A percentile compares a stretch with the other conserved stretches of the same genome.
These are phyloP conservation scores for Pluvialis apricaria DNA, from an alignment of 2,113 vertebrate species.

Conservation along the genomic window DNA sequence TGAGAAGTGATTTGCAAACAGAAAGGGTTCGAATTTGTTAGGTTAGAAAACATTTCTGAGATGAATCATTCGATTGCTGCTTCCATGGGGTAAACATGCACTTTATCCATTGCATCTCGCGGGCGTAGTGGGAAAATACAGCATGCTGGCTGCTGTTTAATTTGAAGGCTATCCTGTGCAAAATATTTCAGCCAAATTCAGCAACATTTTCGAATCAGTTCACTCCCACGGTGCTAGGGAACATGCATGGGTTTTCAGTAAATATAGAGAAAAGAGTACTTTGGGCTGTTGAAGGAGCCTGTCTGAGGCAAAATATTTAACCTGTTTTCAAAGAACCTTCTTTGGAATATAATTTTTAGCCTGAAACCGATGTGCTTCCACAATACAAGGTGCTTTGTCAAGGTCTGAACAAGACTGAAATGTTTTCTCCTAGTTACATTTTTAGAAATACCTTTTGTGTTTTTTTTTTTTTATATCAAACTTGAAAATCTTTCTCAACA, in stretches of 20 bases:
- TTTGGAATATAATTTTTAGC: not conserved
- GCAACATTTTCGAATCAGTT: not conserved
- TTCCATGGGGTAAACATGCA: not conserved
- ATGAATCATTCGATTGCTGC: not conserved
- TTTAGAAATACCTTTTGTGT: not conserved
- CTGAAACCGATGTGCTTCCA: not conserved
- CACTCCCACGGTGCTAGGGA: rapidly evolving
- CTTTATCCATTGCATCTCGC: rapidly evolving
- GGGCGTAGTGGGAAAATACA: rapidly evolving
- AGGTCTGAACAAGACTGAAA: not conserved
- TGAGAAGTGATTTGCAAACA: not conserved
- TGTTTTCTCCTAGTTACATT: not conserved
- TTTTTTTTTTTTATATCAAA: not conserved
- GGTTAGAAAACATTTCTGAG: not conserved
- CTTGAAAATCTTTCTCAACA: not conserved
- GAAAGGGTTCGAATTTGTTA: not conserved
- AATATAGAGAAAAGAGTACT: too few species aligned
- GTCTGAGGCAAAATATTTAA: not conserved
- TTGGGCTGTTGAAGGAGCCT: not conserved
- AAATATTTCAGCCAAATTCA: not conserved
- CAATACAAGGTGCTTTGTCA: rapidly evolving
- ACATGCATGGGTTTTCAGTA: not conserved
- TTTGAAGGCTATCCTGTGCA: not conserved
- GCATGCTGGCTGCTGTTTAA: not conserved
- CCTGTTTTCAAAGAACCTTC: not conserved